Base-by-base conservation (phyloP, 2,888 invertebrate genomes). In the Crocallis elinguaria region DNA sequence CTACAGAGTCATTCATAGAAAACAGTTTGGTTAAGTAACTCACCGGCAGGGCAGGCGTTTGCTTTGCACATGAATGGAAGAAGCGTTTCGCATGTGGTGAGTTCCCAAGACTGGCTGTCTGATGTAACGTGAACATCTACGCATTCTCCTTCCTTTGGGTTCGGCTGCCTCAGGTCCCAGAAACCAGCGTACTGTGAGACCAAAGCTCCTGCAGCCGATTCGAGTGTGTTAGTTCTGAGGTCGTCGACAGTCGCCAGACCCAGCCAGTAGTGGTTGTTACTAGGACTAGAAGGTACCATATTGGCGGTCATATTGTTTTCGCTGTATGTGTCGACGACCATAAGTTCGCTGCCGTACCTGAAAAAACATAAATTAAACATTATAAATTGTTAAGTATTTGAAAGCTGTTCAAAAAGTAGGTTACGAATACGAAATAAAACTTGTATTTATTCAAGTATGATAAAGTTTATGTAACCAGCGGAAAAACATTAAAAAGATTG, bases 281-380 rank as follows among this genome's bases (percentile, higher is more conserved):
- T 94, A 58, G 94, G 93, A 69, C 94, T 93, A 63, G 92, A 82
- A 62, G 94, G 93, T 33, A 97, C 95, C 92, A 98, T 94, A 59
- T 93, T 93, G 55, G 97, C 94, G 16, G 98, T 96, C 88, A 97
- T 94, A 84, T 98, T 98, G 90, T 98, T 98, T 92, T 98, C 98
- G 62, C 94, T 93, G 85, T 96, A 97, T 32, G 95, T 96, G 80
- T 98, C 98, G 67, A 98, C 95, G 56, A 97, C 95, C 92, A 98
- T 97, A 71, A 99, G 89, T 78, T 98, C 97, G 91, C 98, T 97
- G 74, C 98, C 98, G 88, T 98, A 98, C 88, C 98, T 98, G 84
- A 54, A 90, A 88, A 53, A 44, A 27, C 63, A 66, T 62, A 63
- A 9, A 37, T 13, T 9, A 36, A 12, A 3, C 9, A 25, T 1